These are phyloP conservation scores for Schrankia costaestrigalis DNA, from an alignment of 2,888 invertebrate species.

Conservation along the genomic window DNA sequence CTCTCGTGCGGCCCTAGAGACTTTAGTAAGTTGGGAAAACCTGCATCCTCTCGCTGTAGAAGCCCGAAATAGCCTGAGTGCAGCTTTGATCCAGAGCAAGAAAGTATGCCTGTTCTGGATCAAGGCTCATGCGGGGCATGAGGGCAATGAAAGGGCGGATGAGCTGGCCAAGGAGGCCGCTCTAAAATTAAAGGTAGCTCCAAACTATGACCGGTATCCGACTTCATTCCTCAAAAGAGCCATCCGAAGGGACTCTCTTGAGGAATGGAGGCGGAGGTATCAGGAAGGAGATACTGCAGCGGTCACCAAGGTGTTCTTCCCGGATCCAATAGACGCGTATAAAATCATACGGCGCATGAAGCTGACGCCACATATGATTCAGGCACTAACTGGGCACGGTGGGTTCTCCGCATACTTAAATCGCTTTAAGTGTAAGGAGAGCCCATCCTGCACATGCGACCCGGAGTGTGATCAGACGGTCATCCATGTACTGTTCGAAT, in stretches of 20 bases:
- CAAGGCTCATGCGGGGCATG: neutral
- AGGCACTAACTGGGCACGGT: conserved; percentile 6
- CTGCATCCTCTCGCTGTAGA: neutral
- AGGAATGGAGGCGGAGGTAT: neutral
- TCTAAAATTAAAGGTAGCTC: neutral
- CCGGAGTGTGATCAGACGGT: neutral
- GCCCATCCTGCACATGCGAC: conserved; percentile 11
- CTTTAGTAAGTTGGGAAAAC: neutral
- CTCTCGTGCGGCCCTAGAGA: neutral
- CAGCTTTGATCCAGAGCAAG: no score
- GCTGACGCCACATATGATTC: neutral
- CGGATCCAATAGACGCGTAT: neutral
- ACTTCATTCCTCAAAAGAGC: neutral
- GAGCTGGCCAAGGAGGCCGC: neutral
- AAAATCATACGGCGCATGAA: neutral
- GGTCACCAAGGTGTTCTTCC: neutral
- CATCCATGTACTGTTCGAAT: neutral
- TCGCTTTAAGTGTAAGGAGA: conserved; percentile 12
- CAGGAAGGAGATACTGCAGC: neutral
- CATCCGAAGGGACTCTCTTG: neutral
- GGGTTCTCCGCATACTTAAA: conserved; percentile 7
- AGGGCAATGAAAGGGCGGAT: neutral
- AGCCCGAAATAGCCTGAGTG: neutral
- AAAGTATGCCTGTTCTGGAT: no score
- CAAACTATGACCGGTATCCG: neutral